A percentile compares a stretch with the other conserved stretches of the same genome.
Evolutionary conservation across 2,113 vertebrate species (phyloP).

Genomic region (Lonchura striata): DNA sequence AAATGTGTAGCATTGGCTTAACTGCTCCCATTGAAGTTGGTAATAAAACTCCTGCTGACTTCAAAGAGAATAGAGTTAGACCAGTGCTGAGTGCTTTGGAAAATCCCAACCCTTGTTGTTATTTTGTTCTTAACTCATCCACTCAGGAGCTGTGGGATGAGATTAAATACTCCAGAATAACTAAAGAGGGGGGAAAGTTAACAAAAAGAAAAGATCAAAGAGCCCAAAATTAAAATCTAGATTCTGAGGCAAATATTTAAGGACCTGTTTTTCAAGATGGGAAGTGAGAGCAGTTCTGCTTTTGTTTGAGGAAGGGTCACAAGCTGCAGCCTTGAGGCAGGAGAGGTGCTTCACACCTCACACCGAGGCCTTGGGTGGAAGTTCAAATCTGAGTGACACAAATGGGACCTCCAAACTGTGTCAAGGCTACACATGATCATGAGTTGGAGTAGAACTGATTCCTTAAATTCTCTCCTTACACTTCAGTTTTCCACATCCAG

Average conservation of each 20-base stretch:
- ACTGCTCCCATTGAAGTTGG: slow-evolving; percentile 40
- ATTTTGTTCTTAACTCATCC: slow-evolving; percentile 40
- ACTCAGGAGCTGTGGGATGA: slow-evolving; percentile 5
- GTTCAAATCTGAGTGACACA: neutral
- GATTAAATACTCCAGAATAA: slow-evolving; percentile 29
- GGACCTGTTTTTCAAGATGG: neutral
- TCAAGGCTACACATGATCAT: neutral
- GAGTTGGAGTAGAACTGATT: neutral
- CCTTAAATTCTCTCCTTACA: neutral
- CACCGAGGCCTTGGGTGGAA: neutral
- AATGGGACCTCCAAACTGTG: neutral
- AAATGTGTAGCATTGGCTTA: slow-evolving; percentile 1
- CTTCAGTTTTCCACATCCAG: neutral
- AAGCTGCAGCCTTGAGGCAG: neutral
- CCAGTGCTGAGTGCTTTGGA: slow-evolving; percentile 17
- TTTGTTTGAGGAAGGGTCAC: neutral
- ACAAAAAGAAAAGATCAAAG: slow-evolving; percentile 16
- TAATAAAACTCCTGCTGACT: slow-evolving; percentile 61
- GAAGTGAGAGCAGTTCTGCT: neutral
- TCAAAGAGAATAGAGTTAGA: slow-evolving; percentile 43
- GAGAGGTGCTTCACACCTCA: accelerated
- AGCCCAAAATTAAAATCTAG: neutral
- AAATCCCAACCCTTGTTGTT: slow-evolving; percentile 60
- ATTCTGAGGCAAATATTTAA: slow-evolving; percentile 6
- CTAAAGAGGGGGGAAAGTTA: neutral